These are phyloP conservation scores for Rhinatrema bivittatum DNA, from an alignment of 2,797 vertebrate species.

Conservation along the genomic window DNA sequence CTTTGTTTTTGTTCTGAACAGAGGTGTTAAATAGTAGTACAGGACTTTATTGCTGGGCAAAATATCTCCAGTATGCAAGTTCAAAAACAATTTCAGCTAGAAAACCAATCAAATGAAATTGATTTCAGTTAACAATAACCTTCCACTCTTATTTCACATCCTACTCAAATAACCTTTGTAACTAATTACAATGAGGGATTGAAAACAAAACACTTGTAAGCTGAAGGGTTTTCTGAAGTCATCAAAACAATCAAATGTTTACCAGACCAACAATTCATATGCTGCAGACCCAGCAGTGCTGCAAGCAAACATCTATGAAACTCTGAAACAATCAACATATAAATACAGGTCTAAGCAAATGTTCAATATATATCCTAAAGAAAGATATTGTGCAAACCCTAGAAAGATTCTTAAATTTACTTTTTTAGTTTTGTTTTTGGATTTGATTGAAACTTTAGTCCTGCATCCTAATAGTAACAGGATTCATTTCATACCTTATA, in stretches of 20 bases:
- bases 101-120: slow-evolving; percentile 29
- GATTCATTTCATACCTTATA: too few relatives aligned
- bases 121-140: slow-evolving; percentile 39
- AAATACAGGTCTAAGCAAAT: slow-evolving; percentile 20
- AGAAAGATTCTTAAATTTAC: too few relatives aligned
- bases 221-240: slow-evolving; percentile 32
- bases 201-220: slow-evolving; percentile 34
- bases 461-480: too few relatives aligned
- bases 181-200: slow-evolving; percentile 30
- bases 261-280: slow-evolving; percentile 34
- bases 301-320: slow-evolving; percentile 7
- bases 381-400: too few relatives aligned
- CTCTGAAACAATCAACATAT: slow-evolving; percentile 2
- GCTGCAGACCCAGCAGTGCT: slow-evolving; percentile 9
- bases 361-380: too few relatives aligned
- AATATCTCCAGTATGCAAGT: slow-evolving; percentile 16
- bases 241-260: slow-evolving; percentile 35
- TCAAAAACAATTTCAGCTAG: slow-evolving; percentile 30
- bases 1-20: slow-evolving; percentile 14
- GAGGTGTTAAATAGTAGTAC: slow-evolving; percentile 21
- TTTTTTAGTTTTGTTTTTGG: too few relatives aligned
- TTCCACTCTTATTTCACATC: slow-evolving; percentile 17
- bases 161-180: slow-evolving; percentile 37
- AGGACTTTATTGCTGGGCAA: too few relatives aligned
- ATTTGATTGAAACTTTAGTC: too few relatives aligned